Percentiles rank a stretch among this genome's conserved stretches.
These are phyloP conservation scores for Anolis sagrei DNA, from an alignment of 2,113 vertebrate genomes.

Conservation along the genomic window DNA sequence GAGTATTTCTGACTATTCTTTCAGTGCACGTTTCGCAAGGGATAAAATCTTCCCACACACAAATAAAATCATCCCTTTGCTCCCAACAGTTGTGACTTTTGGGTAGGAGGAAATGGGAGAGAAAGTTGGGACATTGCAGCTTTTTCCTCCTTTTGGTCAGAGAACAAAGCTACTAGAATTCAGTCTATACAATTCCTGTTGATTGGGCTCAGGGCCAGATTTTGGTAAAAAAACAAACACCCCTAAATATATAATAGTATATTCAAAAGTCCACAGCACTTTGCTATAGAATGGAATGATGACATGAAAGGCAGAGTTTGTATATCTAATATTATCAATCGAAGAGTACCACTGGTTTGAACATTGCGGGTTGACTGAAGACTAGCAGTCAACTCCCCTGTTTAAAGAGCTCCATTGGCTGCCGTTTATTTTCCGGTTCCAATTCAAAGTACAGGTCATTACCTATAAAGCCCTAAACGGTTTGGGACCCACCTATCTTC, in stretches of 20 bases:
- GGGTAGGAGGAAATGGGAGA: constrained; percentile 54
- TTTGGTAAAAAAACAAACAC: neutral
- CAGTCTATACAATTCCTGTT: constrained; percentile 12
- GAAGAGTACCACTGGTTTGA: too few species aligned
- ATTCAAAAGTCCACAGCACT: constrained; percentile 2
- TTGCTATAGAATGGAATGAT: neutral
- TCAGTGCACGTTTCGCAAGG: constrained; percentile 60
- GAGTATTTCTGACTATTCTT: constrained; percentile 56
- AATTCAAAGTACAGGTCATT: too few species aligned
- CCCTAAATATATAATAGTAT: constrained; percentile 10
- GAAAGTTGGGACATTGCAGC: constrained; percentile 42
- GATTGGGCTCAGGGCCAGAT: constrained; percentile 8
- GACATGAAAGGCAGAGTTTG: neutral
- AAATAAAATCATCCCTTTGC: neutral
- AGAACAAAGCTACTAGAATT: constrained; percentile 30
- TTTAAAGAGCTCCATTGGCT: too few species aligned
- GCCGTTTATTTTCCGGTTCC: too few species aligned
- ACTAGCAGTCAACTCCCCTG: too few species aligned
- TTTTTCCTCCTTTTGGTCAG: constrained; percentile 10
- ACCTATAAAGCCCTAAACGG: too few species aligned
- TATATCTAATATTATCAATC: neutral
- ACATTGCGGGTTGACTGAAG: too few species aligned
- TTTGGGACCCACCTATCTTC: too few species aligned
- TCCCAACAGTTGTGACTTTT: constrained; percentile 15
- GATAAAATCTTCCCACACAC: constrained; percentile 59